Percentiles rank a stretch among this genome's conserved stretches.
Evolutionary conservation across 1,140 invertebrate species (phyloP).

Genomic region (Diachasma alloeum): DNA sequence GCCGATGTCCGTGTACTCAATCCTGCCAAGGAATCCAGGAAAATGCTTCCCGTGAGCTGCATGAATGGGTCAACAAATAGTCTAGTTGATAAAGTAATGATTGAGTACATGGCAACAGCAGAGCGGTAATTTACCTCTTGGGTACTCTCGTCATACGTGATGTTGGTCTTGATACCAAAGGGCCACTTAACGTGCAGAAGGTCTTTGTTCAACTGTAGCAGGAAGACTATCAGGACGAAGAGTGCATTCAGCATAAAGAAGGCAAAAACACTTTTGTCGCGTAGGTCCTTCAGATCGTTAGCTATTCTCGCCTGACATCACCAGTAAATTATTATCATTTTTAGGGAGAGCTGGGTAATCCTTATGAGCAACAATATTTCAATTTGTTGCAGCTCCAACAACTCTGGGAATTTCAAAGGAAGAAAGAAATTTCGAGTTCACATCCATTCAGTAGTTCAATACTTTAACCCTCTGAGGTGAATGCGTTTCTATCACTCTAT

Average conservation of each 20-base stretch:
- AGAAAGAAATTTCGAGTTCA: no score
- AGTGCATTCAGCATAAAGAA: conserved; percentile 99
- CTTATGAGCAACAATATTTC: no score
- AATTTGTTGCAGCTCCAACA: no score
- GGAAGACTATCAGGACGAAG: conserved; percentile 97
- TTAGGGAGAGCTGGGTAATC: background rate
- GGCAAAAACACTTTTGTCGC: conserved; percentile 93
- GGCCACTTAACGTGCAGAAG: conserved; percentile 93
- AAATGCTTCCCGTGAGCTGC: background rate
- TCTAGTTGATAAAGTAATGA: background rate
- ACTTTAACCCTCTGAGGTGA: no score
- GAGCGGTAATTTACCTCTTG: conserved; percentile 81
- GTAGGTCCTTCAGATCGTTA: conserved; percentile 88
- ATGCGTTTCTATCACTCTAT: no score
- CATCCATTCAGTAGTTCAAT: no score
- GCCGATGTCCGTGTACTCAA: conserved; percentile 25
- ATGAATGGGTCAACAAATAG: background rate
- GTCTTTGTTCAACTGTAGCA: conserved; percentile 96
- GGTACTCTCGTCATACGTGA: conserved; percentile 85
- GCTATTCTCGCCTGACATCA: conserved; percentile 83
- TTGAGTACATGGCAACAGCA: conserved; percentile 40
- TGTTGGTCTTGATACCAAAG: conserved; percentile 91
- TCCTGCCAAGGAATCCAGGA: background rate
- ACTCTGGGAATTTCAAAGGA: no score
- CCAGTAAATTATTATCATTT: conserved; percentile 39